phyloP scores from a whole-genome alignment of 2,888 invertebrate genomes.

The Pristionchus entomophagus region DNA sequence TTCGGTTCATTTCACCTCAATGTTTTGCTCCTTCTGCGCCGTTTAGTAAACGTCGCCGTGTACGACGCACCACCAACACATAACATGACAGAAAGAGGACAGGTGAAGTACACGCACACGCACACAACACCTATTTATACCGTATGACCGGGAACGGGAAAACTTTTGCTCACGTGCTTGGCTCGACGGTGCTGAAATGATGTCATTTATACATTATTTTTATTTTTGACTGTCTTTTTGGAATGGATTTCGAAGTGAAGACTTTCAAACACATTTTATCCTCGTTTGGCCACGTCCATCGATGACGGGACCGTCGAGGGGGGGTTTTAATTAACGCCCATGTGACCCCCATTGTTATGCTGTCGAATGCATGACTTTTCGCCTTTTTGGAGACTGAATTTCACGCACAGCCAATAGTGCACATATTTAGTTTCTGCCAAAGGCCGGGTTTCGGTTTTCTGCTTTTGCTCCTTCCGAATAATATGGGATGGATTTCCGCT shows the following conservation, averaged over 20 bases:
- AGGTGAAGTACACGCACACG: no score
- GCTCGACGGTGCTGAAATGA: conserved; percentile 26
- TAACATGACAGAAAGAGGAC: no score
- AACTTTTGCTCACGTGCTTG: not conserved
- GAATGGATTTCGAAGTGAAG: not conserved
- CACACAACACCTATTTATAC: conserved; percentile 23
- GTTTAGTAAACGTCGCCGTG: no score
- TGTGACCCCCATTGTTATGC: not conserved
- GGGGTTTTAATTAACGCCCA: not conserved
- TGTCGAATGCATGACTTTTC: not conserved
- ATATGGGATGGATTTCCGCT: not conserved
- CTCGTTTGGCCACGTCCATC: not conserved
- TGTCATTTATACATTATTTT: not conserved
- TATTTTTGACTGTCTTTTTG: not conserved
- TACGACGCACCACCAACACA: no score
- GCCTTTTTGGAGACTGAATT: not conserved
- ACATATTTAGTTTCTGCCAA: no score
- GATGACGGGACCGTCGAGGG: not conserved
- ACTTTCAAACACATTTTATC: not conserved
- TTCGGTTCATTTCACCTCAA: no score
- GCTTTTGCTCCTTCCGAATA: not conserved
- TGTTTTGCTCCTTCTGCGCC: no score
- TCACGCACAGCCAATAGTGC: not conserved
- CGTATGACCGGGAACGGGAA: not conserved
- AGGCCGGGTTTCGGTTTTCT: no score